Evolutionary conservation across 2,888 invertebrate genomes (phyloP), one percentile per base, ranked within the genome.

Genomic region (Eurois occulta): DNA sequence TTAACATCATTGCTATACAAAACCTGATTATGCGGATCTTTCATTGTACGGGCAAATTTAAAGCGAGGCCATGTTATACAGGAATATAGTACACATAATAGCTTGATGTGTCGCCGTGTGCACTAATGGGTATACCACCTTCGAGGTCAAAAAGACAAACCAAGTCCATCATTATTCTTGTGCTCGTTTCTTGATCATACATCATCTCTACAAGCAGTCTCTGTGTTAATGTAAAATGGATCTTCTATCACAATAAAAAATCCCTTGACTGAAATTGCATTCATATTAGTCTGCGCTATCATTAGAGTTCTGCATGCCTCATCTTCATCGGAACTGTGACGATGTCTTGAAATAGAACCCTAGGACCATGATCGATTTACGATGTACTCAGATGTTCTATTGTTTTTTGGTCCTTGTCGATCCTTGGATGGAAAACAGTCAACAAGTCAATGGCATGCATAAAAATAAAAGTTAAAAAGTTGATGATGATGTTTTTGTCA

Each of bases 281-380:
- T 66, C 41, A 38, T 66, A 65, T 16, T 65, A 52, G 16, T 46
- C 46, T 70, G 60, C 16, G 60, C 65, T 41, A 69, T 69, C 86
- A 82, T 81, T 72, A 66, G 72, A 65, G 62, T 35, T 48, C 43
- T 70, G 43, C 67, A 73, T 65, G 65, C 62, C 35, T 81, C 58
- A 64, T 76, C 35, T 71, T 66, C 66, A 69, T 75, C 11, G 38
- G 18, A 52, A 64, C 62, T 72, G 75, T 70, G 68, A 76, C 72
- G 62, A 38, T 32, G 28, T 60, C 62, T 72, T 58, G 52, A 43
- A 72, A 80, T 75, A 70, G 58, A n/a, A 43, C 13, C 43, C 13
- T n/a, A 66, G 69, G 65, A 62, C 43, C 28, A n/a, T 48, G 21
- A 66, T 62, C 28, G 48, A 55, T 69, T 35, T 78, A 77, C 52